Base-by-base conservation (phyloP, 2,113 vertebrate genomes). In the Nannospalax galili region DNA sequence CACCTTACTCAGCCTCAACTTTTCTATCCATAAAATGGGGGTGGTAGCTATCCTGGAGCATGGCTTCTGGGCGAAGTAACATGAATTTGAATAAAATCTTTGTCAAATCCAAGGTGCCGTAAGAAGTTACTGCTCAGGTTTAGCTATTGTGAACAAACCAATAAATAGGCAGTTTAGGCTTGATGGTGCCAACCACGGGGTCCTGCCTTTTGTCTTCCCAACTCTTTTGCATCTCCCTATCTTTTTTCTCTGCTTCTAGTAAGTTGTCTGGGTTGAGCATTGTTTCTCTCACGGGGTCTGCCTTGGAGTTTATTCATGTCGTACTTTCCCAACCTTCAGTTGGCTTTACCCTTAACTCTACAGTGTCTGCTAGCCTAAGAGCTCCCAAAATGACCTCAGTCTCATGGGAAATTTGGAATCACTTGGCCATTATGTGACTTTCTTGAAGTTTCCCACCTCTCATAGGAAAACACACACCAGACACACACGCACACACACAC, bases 181-280 rank as follows among this genome's bases (percentile, higher is more conserved):
- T 35, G 22, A 79, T 52, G 15, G 2, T 0, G 48, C 56, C 73
- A 4, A 17, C 28, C 70, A 22, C 48, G 0, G 0, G 17, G 4
- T 10, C 26, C 58, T 42, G 20, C 20, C 64, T 12, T 35, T 35
- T 69, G 67, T 74, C 30, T 14, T 56, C n/a, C n/a, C 5, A 11
- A 2, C 19, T 74, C 64, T 84, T 70, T 69, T 48, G 0, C 1
- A 24, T 69, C 62, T 60, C 19, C 64, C 35, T 16, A 8, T 14
- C 40, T 11, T 78, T 22, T 3, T 24, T 22, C 37, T 35, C 60
- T 37, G 37, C 10, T 28, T 20, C 85, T 72, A 7, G 15, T 24
- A 48, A 14, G 88, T 24, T 22, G 19, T 67, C 56, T 40, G 12
- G 42, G 65, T 88, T 86, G 22, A 60, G 12, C 15, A 11, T 32